Percentiles rank a stretch among this genome's conserved stretches.
Conservation (phyloP, 2,888 invertebrate species). For the Desoria tigrina region DNA sequence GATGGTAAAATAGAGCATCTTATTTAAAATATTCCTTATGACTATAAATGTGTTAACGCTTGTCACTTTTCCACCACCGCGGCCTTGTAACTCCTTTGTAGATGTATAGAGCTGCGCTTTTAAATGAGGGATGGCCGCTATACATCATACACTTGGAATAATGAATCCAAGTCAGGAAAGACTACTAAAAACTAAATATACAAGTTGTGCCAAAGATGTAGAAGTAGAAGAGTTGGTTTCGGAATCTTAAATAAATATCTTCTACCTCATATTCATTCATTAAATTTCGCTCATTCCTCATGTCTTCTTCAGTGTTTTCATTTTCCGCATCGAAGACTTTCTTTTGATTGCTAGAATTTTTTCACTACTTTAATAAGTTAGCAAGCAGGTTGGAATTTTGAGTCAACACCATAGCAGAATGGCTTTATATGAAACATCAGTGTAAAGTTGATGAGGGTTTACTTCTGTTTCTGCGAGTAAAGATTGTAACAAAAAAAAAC, state of each 20-base stretch:
- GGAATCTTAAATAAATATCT: constrained; percentile 4
- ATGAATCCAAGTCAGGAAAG: not conserved
- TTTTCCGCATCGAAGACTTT: constrained; percentile 5
- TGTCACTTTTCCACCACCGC: not conserved
- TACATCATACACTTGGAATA: too few species aligned
- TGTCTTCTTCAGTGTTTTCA: constrained; percentile 8
- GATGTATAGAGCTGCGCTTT: too few species aligned
- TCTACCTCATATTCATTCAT: constrained; percentile 11
- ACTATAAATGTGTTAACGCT: constrained; percentile 1
- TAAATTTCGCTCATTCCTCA: constrained; percentile 8
- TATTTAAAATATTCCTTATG: too few species aligned
- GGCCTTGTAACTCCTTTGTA: not conserved
- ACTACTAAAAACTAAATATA: not conserved
- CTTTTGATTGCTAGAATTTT: not conserved
- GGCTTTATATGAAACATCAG: too few species aligned
- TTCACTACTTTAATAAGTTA: not conserved
- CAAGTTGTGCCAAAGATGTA: not conserved
- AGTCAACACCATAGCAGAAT: too few species aligned
- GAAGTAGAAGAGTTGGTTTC: not conserved
- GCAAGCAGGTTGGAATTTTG: too few species aligned
- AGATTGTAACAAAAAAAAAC: not conserved
- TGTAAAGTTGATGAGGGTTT: too few species aligned
- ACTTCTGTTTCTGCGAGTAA: not conserved
- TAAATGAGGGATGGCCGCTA: too few species aligned
- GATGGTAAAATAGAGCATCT: too few species aligned